Percentiles rank a stretch among this genome's conserved stretches.
These are phyloP conservation scores for Heliconius erato DNA, from an alignment of 2,888 invertebrate genomes.

Conservation along the genomic window DNA sequence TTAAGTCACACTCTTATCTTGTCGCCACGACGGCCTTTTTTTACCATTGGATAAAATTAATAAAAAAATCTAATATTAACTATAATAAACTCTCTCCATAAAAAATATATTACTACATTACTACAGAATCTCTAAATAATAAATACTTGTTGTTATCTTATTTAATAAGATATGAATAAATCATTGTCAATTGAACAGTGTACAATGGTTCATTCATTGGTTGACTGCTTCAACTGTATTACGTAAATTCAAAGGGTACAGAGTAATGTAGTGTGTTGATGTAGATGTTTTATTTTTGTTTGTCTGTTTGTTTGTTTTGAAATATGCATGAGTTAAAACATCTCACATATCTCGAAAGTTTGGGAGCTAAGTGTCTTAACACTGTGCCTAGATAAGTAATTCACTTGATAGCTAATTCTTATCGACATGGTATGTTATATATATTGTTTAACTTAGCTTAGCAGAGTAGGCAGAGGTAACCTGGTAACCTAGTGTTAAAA, in stretches of 20 bases:
- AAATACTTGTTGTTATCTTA: conserved; percentile 22
- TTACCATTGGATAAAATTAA: neutral
- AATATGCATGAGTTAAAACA: neutral
- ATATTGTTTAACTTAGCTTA: too few relatives aligned
- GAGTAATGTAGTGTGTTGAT: conserved; percentile 43
- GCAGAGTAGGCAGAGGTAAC: too few relatives aligned
- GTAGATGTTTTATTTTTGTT: neutral
- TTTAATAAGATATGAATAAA: conserved; percentile 40
- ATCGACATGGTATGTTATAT: too few relatives aligned
- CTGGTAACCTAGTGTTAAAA: too few relatives aligned
- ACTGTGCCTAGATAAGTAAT: too few relatives aligned
- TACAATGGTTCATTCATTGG: conserved; percentile 49
- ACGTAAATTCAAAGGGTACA: conserved; percentile 55
- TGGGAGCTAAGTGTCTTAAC: too few relatives aligned
- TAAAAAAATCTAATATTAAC: neutral
- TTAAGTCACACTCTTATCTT: too few relatives aligned
- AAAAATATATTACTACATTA: neutral
- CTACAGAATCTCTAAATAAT: neutral
- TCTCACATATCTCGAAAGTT: neutral
- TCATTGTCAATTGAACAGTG: conserved; percentile 39
- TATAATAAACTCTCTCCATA: neutral
- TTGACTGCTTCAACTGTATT: conserved; percentile 54
- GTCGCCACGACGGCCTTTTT: too few relatives aligned
- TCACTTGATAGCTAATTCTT: too few relatives aligned
- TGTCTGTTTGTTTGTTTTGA: neutral